Evolutionary conservation across 2,797 vertebrate species (phyloP), one percentile per base, ranked within the genome.

Genomic region (Potorous gilbertii): DNA sequence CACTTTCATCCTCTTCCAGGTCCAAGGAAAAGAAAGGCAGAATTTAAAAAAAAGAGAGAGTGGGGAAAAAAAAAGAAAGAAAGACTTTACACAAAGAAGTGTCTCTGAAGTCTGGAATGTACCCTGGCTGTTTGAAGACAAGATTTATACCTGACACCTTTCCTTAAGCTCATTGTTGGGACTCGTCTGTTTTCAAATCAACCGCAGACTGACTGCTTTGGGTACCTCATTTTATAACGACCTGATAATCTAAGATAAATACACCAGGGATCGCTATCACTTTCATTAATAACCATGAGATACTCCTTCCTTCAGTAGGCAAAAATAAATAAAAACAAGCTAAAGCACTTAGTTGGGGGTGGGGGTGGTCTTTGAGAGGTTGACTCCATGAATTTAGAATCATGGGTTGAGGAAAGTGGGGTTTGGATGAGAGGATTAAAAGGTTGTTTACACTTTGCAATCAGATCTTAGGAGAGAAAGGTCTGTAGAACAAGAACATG

Each of bases 171-270:
- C 98, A 98, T 98, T 99, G 99, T 99, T 97, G 97, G 98, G 99
- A 99, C 99, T 99, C 99, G 99, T 98, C 99, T 99, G 98, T 97
- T 98, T 99, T 99, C 99, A 99, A 99, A 99, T 98, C 99, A 99
- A 99, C 99, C 98, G 95, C 98, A 99, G 99, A 99, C 99, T 99
- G 98, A 97, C 98, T 97, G 98, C 98, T 99, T 98, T 98, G 98
- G 99, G 99, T 98, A 98, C 99, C 99, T 99, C 99, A 99, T 99
- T 99, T 99, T 99, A 99, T 99, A 99, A 99, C 98, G 93, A 99
- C 98, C 98, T 96, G 98, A 99, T 99, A 99, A 99, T 99, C 99
- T 98, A 98, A 98, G 98, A 99, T 99, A 99, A 99, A 99, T 98
- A 99, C 98, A 98, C 93, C 95, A 96, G 98, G 98, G 98, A 99